Base-by-base conservation (phyloP, 2,113 vertebrate genomes). In the Gallinago undulata region DNA sequence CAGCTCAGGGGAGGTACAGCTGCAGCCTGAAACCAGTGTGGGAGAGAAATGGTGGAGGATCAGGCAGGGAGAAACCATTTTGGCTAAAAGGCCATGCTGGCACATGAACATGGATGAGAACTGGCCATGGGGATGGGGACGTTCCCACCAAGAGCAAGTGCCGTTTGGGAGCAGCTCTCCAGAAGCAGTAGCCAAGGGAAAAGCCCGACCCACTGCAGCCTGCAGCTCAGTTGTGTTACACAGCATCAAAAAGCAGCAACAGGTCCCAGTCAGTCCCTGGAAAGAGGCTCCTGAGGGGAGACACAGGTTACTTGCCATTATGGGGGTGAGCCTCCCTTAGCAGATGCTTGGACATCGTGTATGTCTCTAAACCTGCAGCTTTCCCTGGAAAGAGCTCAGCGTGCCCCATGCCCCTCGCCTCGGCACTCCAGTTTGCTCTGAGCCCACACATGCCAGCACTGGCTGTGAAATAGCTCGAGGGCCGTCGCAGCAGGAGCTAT, bases 261-360 rank as follows among this genome's bases (percentile, higher is more conserved):
- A 4, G 28, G 50, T 64, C 75, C 41, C 57, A 48, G 37, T 3
- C 1, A 5, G 70, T 37, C 33, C 7, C 39, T 25, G 23, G 22
- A 33, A 70, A 94, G 72, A 90, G 19, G 25, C 11, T 94, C 6
- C 50, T 56, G 62, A 60, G 43, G 18, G 33, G 27, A 77, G 14
- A 51, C 12, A 59, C 7, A 25, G n/a, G 22, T 62, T 1, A 6
- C 41, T 79, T 86, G 37, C 35, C 1, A 0, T 72, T 50, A 8
- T 10, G 6, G 39, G 39, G 39, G 31, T 31, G 39, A 94, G 14
- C 16, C 7, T 11, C 57, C 37, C 70, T 79, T 73, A 90, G 87
- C 18, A 79, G 47, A 59, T 47, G 12, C 28, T 74, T 66, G 19
- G 59, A 73, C 33, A 39, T 37, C 4, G 0, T 48, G 30, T 47